Base-by-base conservation (phyloP, 2,113 vertebrate genomes). In the Sinocyclocheilus anophthalmus region DNA sequence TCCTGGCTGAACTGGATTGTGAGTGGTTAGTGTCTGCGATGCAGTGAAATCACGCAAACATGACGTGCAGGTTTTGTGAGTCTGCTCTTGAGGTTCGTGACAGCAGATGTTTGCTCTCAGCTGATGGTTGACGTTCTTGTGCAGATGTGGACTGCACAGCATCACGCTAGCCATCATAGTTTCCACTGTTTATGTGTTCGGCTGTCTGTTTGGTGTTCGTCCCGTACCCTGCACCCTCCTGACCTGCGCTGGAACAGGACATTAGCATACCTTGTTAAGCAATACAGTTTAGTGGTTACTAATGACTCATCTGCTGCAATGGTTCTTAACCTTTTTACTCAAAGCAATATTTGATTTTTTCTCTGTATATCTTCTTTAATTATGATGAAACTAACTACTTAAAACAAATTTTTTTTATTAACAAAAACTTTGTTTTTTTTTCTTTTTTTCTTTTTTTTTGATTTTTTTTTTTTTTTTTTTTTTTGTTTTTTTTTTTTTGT, bases 111-210 rank as follows among this genome's bases (percentile, higher is more conserved):
- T 89, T 86, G 73, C 53, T 82, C 65, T 88, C 61, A 78, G 42
- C 73, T 30, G 79, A 86, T 78, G 55, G 76, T 78, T 91, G 67
- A 5, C 5, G 48, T 88, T 80, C 53, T 42, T 39, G 3, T 26
- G 30, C 33, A 72, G 59, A 77, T 78, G 45, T 37, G 84, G 57
- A 61, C 84, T 53, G 77, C 11, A 24, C 24, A 61, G 67, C 86
- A 72, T 30, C 73, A 55, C 85, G 48, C 55, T 75, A 22, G 72
- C 88, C 73, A 63, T 88, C 89, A 90, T 73, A 73, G 87, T 90
- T 91, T 91, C 86, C 87, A 90, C 76, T 92, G 88, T 92, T 92
- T 92, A 89, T 57, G 83, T 53, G 72, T 42, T 67, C 45, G 72
- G 50, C 63, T 75, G 55, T 78, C 48, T 84, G 83, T 81, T 33